Evolutionary conservation across 1,140 invertebrate genomes (phyloP).

Genomic region (Thaumatotibia leucotreta): DNA sequence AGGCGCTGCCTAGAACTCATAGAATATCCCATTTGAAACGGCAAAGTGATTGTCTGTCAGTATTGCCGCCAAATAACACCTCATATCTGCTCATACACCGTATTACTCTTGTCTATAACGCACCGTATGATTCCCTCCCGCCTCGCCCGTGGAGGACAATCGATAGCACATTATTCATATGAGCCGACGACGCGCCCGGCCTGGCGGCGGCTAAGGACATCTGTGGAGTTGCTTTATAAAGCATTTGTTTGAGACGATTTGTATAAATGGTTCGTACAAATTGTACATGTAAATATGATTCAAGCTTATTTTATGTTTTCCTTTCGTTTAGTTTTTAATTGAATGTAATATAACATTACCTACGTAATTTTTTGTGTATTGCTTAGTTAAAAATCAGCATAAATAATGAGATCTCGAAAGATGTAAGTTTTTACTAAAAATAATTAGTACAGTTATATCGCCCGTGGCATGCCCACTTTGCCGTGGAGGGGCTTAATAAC

Average conservation of each 20-base stretch:
- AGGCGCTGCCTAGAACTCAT: not conserved
- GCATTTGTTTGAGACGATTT: not conserved
- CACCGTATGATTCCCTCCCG: not conserved
- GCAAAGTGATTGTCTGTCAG: not conserved
- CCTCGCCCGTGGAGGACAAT: conserved; percentile 21
- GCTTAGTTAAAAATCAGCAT: too few relatives aligned
- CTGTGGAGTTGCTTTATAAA: not conserved
- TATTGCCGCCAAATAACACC: not conserved
- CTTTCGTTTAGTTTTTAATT: too few relatives aligned
- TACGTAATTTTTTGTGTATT: too few relatives aligned
- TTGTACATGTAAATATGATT: too few relatives aligned
- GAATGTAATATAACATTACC: too few relatives aligned
- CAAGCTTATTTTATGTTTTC: too few relatives aligned
- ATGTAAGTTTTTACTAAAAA: too few relatives aligned
- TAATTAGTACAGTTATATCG: too few relatives aligned
- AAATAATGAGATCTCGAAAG: too few relatives aligned
- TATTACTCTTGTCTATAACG: not conserved
- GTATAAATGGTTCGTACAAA: not conserved
- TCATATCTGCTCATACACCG: not conserved
- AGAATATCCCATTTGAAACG: not conserved
- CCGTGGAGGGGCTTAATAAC: too few relatives aligned
- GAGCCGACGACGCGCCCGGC: conserved; percentile 20
- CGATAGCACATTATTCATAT: conserved; percentile 38
- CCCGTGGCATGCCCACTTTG: too few relatives aligned
- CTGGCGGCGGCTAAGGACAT: not conserved